Evolutionary conservation across 1,140 invertebrate species (phyloP), one percentile per base, ranked within the genome.

Genomic region (Zelostemma sp.): DNA sequence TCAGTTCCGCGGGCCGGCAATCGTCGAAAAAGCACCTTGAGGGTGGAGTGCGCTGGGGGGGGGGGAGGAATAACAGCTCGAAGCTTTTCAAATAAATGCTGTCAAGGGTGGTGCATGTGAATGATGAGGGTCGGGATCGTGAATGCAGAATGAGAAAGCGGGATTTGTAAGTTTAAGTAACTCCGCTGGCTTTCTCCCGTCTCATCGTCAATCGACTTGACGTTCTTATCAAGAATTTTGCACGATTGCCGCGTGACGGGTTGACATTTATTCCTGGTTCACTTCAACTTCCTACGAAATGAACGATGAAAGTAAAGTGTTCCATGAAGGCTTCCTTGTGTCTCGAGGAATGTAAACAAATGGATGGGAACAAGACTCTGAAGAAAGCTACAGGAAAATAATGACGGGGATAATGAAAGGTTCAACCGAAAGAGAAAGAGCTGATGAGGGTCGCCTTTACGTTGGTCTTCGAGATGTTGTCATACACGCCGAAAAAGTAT

Each of bases 1-100:
- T 70, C 59, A 68, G 60, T 70, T 66, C 63, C 58, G 59, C 45
- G 55, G 53, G 57, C 40, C 55, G 40, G 43, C 58, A 49, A 72
- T 69, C 64, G 63, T 72, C 62, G 47, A 57, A 68, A 72, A 14
- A 15, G 14, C 40, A 15, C 40, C 40, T 41, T 15, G 35, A 1
- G 31, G 40, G 43, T 41, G 18, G 19, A n/a, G n/a, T n/a, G n/a
- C n/a, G n/a, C n/a, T n/a, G n/a, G n/a, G 9, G 28, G 21, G 17
- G 8, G 6, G 49, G 46, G 19, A 18, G 6, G 8, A 8, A 25
- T 61, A 54, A 68, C 51, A 46, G 56, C 69, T 61, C 35, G 47
- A 53, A 64, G 69, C 69, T 3, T 58, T 45, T 19, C 55, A 68
- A 74, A 72, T 51, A 66, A 50, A 55, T 41, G 35, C 47, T 33